Base-by-base conservation (phyloP, 2,797 vertebrate species). In the Tachyglossus aculeatus region DNA sequence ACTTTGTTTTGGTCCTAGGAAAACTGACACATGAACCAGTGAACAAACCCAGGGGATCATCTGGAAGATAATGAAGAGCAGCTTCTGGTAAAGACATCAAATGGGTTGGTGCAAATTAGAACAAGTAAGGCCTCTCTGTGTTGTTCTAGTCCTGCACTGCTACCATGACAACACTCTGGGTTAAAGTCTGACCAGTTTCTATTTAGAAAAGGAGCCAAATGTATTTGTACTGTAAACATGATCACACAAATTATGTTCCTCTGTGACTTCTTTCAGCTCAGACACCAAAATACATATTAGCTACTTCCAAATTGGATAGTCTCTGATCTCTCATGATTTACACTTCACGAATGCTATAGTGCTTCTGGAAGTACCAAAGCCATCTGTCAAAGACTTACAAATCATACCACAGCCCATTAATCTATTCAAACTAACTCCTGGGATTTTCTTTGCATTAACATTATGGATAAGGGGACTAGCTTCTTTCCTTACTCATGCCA, bases 271-370 rank as follows among this genome's bases (percentile, higher is more conserved):
- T n/a, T n/a, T n/a, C n/a, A n/a, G n/a, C n/a, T n/a, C n/a, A n/a
- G 56, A 83, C 68, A 81, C 62, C 73, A 76, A 76, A 39, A 69
- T 36, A 69, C 71, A n/a, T 50, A 73, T 78, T 77, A 75, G 75
- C 67, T 80, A 58, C 55, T 41, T 68, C 53, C 78, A 73, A 83
- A 76, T 29, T 71, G 62, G 44, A 71, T 40, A 74, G 55, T 85
- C 76, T 57, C 71, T 81, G 73, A 80, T 83, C 76, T 78, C 74
- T 67, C 53, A 39, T 85, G 79, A 85, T 71, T 78, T 61, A 80
- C 63, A 68, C 36, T 33, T 44, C 59, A 71, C 79, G 66, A 64
- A 81, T 74, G 66, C 71, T 81, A 67, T 57, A 77, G 50, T 4
- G 21, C 57, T 64, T 80, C 73, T 56, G 55, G 41, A 71, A 75